phyloP scores from a whole-genome alignment of 2,797 vertebrate genomes.

The Pogonophryne albipinna region DNA sequence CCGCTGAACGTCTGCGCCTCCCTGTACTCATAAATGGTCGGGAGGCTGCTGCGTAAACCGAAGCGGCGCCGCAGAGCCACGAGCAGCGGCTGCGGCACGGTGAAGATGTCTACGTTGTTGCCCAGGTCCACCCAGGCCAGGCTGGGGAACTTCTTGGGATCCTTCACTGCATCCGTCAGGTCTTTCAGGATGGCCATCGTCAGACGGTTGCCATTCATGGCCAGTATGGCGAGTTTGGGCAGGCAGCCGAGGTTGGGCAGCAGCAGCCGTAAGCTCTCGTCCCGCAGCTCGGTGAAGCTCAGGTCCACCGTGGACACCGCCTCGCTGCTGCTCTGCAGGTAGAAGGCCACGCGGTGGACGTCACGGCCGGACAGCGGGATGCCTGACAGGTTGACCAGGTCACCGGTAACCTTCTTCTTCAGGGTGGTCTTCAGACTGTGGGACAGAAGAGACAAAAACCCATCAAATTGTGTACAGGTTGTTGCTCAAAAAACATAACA shows the following conservation, averaged over 20 bases:
- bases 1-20: constrained; percentile 68
- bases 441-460: constrained; percentile 27
- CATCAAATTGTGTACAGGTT: constrained; percentile 1
- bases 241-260: constrained; percentile 87
- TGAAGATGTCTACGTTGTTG: constrained; percentile 92
- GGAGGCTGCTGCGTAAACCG: constrained; percentile 89
- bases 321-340: constrained; percentile 86
- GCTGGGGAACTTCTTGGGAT: constrained; percentile 86
- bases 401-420: constrained; percentile 87
- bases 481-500: constrained; percentile 3
- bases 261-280: constrained; percentile 85
- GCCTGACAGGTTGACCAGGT: constrained; percentile 89
- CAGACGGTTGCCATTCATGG: constrained; percentile 91
- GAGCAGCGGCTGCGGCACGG: constrained; percentile 91
- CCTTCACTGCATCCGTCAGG: constrained; percentile 90
- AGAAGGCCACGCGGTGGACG: constrained; percentile 86
- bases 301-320: constrained; percentile 89
- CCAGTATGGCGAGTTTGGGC: constrained; percentile 88
- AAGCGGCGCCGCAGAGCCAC: constrained; percentile 90
- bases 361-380: constrained; percentile 86
- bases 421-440: constrained; percentile 89
- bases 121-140: constrained; percentile 93
- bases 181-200: constrained; percentile 86
- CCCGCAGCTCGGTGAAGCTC: constrained; percentile 92
- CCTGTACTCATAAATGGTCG: constrained; percentile 89